phyloP scores from a whole-genome alignment of 2,113 vertebrate genomes.

The Dermatemys mawii region DNA sequence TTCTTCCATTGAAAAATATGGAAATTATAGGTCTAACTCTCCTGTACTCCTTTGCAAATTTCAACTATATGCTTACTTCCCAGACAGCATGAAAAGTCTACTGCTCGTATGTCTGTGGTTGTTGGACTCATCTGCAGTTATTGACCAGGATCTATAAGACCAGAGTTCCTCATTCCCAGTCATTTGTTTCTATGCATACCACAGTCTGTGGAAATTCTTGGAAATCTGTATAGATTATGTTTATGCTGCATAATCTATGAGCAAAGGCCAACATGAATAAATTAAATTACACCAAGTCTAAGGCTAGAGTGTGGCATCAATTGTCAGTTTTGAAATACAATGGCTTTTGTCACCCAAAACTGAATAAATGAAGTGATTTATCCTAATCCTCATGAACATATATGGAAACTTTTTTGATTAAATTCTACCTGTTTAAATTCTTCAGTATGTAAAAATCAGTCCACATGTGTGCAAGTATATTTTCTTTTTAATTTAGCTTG shows the following conservation, averaged over 20 bases:
- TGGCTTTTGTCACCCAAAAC: not conserved
- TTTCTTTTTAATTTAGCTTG: not conserved
- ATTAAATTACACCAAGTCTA: not conserved
- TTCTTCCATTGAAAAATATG: not conserved
- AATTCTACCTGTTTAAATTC: not conserved
- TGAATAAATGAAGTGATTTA: not conserved
- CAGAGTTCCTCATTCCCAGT: not conserved
- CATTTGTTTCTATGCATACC: accelerated
- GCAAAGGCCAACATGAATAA: not conserved
- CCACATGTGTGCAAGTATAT: not conserved
- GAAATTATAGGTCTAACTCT: not conserved
- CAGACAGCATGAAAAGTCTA: not conserved
- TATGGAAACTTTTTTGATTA: not conserved
- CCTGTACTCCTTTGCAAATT: not conserved
- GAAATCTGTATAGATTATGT: not conserved
- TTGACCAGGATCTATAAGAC: not conserved
- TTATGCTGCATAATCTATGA: not conserved
- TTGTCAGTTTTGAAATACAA: not conserved
- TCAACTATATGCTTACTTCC: not conserved
- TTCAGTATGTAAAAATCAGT: not conserved
- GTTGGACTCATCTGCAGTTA: not conserved
- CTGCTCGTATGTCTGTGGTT: not conserved
- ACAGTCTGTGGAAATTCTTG: not conserved
- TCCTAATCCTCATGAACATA: not conserved
- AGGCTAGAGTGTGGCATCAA: not conserved